These are phyloP conservation scores for Bucorvus abyssinicus DNA, from an alignment of 2,797 vertebrate genomes.

Conservation along the genomic window DNA sequence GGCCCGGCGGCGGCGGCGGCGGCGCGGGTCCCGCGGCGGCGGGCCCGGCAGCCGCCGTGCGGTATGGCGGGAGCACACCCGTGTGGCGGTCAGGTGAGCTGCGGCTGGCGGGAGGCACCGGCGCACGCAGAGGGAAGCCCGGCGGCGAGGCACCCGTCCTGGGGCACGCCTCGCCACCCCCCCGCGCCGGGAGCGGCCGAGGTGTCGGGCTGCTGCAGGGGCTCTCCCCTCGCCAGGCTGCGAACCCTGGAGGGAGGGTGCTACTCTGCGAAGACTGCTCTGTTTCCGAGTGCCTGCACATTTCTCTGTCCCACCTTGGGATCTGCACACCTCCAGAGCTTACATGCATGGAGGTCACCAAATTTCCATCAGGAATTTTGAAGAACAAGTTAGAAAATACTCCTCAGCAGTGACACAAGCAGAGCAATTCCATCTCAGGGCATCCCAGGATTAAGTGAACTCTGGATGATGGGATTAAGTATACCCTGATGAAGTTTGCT, in stretches of 20 bases:
- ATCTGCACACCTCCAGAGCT: fast-evolving
- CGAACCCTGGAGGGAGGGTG: fast-evolving
- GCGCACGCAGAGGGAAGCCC: background rate
- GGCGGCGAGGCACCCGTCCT: background rate
- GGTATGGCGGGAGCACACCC: conserved; percentile 67
- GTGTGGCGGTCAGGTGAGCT: conserved; percentile 70
- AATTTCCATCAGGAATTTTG: background rate
- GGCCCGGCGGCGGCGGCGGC: background rate
- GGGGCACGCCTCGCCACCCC: background rate
- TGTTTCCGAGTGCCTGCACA: fast-evolving
- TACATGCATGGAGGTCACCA: fast-evolving
- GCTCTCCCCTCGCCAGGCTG: background rate
- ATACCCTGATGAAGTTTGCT: background rate
- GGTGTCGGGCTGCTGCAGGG: background rate
- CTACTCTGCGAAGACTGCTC: fast-evolving
- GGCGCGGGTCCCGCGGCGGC: background rate
- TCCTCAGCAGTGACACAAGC: background rate
- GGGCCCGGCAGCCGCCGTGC: background rate
- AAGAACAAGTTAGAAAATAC: background rate
- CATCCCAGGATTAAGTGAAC: background rate
- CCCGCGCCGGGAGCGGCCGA: background rate
- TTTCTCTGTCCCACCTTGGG: background rate
- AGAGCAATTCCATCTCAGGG: background rate
- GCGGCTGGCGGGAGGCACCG: conserved; percentile 9
- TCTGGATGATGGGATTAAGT: background rate